Percentiles rank a stretch among this genome's conserved stretches.
These are phyloP conservation scores for Micoletzkya japonica DNA, from an alignment of 2,888 invertebrate species.

Conservation along the genomic window DNA sequence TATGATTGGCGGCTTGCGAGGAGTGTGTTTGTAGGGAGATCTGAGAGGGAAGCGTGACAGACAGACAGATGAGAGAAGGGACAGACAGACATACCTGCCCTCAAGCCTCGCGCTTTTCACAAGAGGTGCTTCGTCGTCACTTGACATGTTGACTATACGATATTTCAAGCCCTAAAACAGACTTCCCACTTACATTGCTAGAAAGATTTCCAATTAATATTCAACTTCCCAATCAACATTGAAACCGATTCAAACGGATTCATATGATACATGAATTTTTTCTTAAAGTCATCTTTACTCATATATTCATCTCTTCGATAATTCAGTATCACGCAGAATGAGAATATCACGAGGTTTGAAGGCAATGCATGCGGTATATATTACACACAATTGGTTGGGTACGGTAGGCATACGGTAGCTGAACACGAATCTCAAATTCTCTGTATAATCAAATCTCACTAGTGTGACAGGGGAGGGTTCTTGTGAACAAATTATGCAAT, in stretches of 20 bases:
- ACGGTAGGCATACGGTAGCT: no score
- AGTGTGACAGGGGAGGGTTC: no score
- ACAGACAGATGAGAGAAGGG: neutral
- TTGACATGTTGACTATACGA: no score
- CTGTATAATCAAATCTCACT: no score
- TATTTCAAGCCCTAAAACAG: no score
- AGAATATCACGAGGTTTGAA: no score
- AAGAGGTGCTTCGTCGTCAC: slow-evolving; percentile 20
- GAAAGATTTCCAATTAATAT: neutral
- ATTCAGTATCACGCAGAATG: neutral
- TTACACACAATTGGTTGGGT: no score
- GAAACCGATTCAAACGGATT: neutral
- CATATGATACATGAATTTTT: neutral
- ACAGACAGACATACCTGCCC: neutral
- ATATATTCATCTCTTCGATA: neutral
- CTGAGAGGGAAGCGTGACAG: neutral
- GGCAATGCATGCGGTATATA: no score
- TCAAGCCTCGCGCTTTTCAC: neutral
- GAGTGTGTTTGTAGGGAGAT: neutral
- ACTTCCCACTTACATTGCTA: neutral
- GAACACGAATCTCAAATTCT: no score
- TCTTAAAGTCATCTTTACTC: neutral
- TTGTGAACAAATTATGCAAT: no score
- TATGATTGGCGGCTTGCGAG: neutral
- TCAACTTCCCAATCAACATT: neutral